These are phyloP conservation scores for Barbus barbus DNA, from an alignment of 2,113 vertebrate genomes.

Conservation along the genomic window DNA sequence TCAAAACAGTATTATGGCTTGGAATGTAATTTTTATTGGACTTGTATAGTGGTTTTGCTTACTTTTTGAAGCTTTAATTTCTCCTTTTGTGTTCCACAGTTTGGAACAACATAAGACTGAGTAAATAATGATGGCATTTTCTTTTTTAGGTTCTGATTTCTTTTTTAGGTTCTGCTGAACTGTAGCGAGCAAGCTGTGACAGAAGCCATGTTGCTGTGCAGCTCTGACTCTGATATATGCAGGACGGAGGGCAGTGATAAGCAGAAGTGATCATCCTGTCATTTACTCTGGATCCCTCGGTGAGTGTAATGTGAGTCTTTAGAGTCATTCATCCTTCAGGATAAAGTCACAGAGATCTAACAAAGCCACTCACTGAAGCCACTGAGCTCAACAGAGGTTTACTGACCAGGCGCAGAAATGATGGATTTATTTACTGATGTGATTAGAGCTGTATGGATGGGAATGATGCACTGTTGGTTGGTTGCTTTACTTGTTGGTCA, in stretches of 20 bases:
- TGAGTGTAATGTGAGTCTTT: not conserved
- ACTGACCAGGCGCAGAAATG: not conserved
- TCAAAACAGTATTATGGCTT: too few relatives aligned
- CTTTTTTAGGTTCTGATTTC: not conserved
- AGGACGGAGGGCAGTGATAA: not conserved
- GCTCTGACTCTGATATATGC: not conserved
- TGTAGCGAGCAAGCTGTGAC: not conserved
- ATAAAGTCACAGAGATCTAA: constrained; percentile 13
- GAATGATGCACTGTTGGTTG: not conserved
- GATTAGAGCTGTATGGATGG: not conserved
- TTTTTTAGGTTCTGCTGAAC: not conserved
- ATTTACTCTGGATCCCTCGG: not conserved
- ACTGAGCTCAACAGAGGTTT: constrained; percentile 3
- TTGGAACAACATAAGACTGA: not conserved
- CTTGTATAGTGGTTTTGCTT: too few relatives aligned
- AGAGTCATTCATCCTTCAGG: constrained; percentile 8
- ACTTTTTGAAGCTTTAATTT: not conserved
- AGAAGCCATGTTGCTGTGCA: not conserved
- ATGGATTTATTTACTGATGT: constrained; percentile 18
- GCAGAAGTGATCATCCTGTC: constrained; percentile 10
- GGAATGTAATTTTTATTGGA: too few relatives aligned
- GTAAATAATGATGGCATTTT: not conserved
- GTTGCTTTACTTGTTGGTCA: not conserved
- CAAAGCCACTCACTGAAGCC: not conserved
- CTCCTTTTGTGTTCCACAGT: not conserved